Evolutionary conservation across 2,797 vertebrate species (phyloP).

Genomic region (Fistularia tabacaria): DNA sequence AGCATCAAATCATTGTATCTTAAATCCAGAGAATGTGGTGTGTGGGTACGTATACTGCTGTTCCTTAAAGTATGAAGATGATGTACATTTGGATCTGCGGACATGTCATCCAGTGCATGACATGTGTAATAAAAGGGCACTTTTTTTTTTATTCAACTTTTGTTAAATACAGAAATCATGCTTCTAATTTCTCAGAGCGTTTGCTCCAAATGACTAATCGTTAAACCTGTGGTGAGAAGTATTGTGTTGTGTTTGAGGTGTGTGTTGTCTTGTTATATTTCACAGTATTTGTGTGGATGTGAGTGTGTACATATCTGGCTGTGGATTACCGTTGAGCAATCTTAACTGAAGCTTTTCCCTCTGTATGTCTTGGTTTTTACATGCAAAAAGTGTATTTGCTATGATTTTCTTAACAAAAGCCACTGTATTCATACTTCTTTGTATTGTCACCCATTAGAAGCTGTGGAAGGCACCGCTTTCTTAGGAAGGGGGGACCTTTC

Average conservation of each 20-base stretch:
- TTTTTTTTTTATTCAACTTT: conserved; percentile 39
- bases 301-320: not conserved
- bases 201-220: conserved; percentile 48
- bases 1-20: conserved; percentile 42
- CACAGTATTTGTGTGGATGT: conserved; percentile 45
- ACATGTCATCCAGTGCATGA: conserved; percentile 22
- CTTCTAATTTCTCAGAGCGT: conserved; percentile 46
- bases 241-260: conserved; percentile 68
- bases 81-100: not conserved
- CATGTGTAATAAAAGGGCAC: conserved; percentile 18
- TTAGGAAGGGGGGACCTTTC: no score
- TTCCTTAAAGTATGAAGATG: conserved; percentile 3
- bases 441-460: conserved; percentile 3
- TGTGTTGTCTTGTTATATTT: conserved; percentile 48
- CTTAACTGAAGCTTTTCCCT: not conserved
- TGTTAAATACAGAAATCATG: conserved; percentile 28
- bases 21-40: conserved; percentile 46
- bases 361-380: conserved; percentile 8
- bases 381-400: conserved; percentile 19
- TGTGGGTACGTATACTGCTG: conserved; percentile 20
- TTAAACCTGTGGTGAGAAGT: conserved; percentile 63
- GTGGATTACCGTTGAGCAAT: not conserved
- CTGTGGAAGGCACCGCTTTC: conserved; percentile 6
- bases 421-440: conserved; percentile 25
- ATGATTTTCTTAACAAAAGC: conserved; percentile 15